Evolutionary conservation across 2,113 vertebrate genomes (phyloP), one percentile per base, ranked within the genome.

Genomic region (Toxotes jaculatrix): DNA sequence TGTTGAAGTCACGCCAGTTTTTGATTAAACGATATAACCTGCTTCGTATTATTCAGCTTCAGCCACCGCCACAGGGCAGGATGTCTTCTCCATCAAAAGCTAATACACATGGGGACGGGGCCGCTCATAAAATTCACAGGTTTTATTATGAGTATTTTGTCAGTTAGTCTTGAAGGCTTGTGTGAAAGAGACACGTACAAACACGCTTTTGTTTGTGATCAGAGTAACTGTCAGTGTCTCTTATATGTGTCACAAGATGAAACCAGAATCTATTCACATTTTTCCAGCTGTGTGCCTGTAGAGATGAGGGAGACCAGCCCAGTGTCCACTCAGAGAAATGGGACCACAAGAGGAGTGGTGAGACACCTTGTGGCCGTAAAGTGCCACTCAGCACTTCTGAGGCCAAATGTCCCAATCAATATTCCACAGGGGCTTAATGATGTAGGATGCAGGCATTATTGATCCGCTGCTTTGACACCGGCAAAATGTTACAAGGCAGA

Each of bases 281-380:
- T 45, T 27, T 73, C 19, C 53, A 78, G 21, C 62, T 53, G 40
- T 65, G 5, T 36, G 68, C 19, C 56, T 71, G 27, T 6, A 43
- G 34, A 80, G 77, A 32, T 36, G 7, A 69, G 40, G n/a, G 43
- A n/a, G 71, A 74, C 11, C 38, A 76, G 43, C 53, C 42, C 47
- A 59, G 13, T 60, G 77, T 78, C 83, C 65, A 47, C 51, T 73
- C 80, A 84, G 55, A 42, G 56, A 70, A 34, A 17, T 17, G 66
- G 27, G 40, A 70, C 84, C 85, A 81, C 75, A 74, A 16, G 12
- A 56, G 42, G 13, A 59, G 82, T 61, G 80, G 62, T 79, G 88
- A 87, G 92, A 89, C 91, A 90, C 91, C 91, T 91, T 87, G 92
- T 93, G 92, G 93, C 78, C 34, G 21, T 40, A 82, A 78, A 91